Conservation (phyloP, 2,888 invertebrate genomes). For the Aspidapion aeneum region DNA sequence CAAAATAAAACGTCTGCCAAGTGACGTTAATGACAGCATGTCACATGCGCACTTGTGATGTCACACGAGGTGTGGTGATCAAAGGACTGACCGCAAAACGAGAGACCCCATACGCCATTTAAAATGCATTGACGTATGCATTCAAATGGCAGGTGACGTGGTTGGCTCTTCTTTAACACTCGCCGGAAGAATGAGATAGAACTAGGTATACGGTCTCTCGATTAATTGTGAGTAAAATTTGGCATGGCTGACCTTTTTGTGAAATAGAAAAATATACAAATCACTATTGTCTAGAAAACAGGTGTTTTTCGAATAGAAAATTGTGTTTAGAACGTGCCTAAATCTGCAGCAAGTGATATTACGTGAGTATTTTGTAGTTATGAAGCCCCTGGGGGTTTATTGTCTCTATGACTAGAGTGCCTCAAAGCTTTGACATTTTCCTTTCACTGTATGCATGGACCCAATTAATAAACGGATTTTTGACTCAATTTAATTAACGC, state of each 20-base stretch:
- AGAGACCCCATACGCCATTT: neutral
- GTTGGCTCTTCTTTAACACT: neutral
- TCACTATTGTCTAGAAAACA: conserved; percentile 11
- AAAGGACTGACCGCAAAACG: conserved; percentile 20
- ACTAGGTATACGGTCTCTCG: conserved; percentile 17
- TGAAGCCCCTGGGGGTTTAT: conserved; percentile 31
- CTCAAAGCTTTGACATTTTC: conserved; percentile 38
- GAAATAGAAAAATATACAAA: conserved; percentile 23
- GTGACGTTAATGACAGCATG: neutral
- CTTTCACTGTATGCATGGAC: conserved; percentile 35
- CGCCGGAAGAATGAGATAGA: neutral
- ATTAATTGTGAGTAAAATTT: conserved; percentile 36
- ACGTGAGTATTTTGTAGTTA: conserved; percentile 14
- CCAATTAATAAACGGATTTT: neutral
- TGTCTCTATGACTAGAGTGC: neutral
- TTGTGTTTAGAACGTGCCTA: conserved; percentile 19
- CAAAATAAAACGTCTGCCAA: neutral
- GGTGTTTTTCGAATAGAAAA: neutral
- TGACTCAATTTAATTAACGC: neutral
- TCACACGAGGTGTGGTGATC: conserved; percentile 43
- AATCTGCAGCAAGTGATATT: conserved; percentile 29
- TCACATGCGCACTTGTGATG: conserved; percentile 29
- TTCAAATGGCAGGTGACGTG: neutral
- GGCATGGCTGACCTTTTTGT: conserved; percentile 45
- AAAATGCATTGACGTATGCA: neutral